These are phyloP conservation scores for Echeneis naucrates DNA, from an alignment of 2,797 vertebrate genomes.

Conservation along the genomic window DNA sequence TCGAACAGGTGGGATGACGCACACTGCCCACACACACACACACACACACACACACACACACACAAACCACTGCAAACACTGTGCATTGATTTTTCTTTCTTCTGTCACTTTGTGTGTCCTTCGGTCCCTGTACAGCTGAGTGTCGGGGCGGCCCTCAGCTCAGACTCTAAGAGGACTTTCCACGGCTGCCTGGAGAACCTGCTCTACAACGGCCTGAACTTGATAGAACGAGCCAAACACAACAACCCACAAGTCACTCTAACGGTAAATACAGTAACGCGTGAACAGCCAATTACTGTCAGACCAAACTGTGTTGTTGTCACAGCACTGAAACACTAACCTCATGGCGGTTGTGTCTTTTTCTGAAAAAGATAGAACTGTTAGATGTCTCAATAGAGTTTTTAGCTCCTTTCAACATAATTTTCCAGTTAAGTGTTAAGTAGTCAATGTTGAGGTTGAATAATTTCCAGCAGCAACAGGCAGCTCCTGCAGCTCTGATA, in stretches of 20 bases:
- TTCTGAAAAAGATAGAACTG: no score
- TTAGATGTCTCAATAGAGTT: no score
- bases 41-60: no score
- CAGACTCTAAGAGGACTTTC: conserved; percentile 86
- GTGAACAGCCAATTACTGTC: neutral
- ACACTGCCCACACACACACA: neutral
- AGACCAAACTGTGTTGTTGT: no score
- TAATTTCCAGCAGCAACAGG: no score
- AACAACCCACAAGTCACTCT: conserved; percentile 82
- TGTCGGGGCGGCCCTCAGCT: conserved; percentile 86
- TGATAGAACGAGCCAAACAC: conserved; percentile 85
- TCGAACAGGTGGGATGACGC: conserved; percentile 85
- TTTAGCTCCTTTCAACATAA: no score
- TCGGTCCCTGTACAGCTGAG: conserved; percentile 85
- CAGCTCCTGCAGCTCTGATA: no score
- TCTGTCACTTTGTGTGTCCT: neutral
- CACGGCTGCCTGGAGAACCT: conserved; percentile 94
- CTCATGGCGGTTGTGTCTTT: no score
- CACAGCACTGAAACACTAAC: no score
- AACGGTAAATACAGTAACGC: conserved; percentile 76
- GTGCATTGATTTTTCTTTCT: accelerated
- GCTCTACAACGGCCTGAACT: conserved; percentile 86
- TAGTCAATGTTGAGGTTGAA: no score
- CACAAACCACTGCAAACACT: neutral
- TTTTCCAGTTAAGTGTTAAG: no score